A percentile compares a stretch with the other conserved stretches of the same genome.
phyloP scores from a whole-genome alignment of 1,140 invertebrate genomes.

The Euura saliciscinereae region DNA sequence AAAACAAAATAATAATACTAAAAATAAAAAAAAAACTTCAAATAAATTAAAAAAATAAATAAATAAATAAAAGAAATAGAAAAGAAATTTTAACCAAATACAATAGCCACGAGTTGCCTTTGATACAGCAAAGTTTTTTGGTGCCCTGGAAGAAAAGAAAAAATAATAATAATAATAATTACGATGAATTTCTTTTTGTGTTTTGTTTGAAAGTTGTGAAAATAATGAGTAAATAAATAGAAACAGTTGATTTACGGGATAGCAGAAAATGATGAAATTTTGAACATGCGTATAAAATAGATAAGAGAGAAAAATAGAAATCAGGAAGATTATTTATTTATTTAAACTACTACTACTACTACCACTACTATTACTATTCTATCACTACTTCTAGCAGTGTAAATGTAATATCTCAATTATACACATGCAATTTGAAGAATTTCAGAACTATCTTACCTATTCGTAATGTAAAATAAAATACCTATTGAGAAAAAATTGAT shows the following conservation, averaged over 20 bases:
- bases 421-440: no score
- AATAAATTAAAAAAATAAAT: slow-evolving; percentile 42
- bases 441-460: no score
- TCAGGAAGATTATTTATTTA: slow-evolving; percentile 9
- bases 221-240: slow-evolving; percentile 12
- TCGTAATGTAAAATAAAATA: background rate
- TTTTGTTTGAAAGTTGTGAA: slow-evolving; percentile 2
- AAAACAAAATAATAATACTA: slow-evolving; percentile 17
- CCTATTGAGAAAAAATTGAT: background rate
- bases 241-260: background rate
- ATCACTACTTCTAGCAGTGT: no score
- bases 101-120: slow-evolving; percentile 58
- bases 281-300: background rate
- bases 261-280: slow-evolving; percentile 17
- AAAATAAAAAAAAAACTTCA: slow-evolving; percentile 28
- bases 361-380: no score
- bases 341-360: background rate
- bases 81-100: slow-evolving; percentile 14
- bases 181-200: background rate
- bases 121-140: slow-evolving; percentile 45
- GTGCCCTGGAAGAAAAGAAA: slow-evolving; percentile 41
- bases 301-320: background rate
- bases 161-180: slow-evolving; percentile 18
- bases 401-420: no score
- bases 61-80: slow-evolving; percentile 41